phyloP scores from a whole-genome alignment of 2,888 invertebrate genomes.

The Polyommatus iphigenia region DNA sequence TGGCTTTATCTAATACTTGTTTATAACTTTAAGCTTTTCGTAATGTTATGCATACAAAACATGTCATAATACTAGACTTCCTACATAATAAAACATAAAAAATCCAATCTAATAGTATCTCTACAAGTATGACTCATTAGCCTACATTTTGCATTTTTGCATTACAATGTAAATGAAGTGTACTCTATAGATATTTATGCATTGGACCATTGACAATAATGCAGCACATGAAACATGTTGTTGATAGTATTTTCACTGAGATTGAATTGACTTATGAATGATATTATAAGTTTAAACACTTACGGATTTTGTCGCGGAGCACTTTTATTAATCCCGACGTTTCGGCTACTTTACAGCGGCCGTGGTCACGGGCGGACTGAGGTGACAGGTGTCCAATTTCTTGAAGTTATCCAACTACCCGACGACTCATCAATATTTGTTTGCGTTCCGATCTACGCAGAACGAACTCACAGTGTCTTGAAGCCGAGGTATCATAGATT shows the following conservation, averaged over 20 bases:
- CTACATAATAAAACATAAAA: not conserved
- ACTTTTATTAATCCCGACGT: no score
- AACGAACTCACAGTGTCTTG: no score
- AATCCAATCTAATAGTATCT: not conserved
- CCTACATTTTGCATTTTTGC: not conserved
- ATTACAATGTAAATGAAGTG: slow-evolving; percentile 1
- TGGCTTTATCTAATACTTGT: not conserved
- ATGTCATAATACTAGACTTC: not conserved
- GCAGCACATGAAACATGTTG: not conserved
- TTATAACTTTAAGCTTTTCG: not conserved
- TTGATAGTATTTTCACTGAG: not conserved
- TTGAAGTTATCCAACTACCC: no score
- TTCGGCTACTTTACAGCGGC: no score
- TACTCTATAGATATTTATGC: not conserved
- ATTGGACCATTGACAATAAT: not conserved
- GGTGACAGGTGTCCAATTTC: no score
- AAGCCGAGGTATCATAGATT: no score
- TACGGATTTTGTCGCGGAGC: no score
- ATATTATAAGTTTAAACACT: no score
- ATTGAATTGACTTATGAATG: no score
- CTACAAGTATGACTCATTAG: slow-evolving; percentile 18
- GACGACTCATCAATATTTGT: no score
- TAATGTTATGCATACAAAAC: not conserved
- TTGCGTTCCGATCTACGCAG: no score
- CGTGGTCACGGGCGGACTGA: no score